Evolutionary conservation across 2,888 invertebrate genomes (phyloP).

Genomic region (Drosophila melanosoma): DNA sequence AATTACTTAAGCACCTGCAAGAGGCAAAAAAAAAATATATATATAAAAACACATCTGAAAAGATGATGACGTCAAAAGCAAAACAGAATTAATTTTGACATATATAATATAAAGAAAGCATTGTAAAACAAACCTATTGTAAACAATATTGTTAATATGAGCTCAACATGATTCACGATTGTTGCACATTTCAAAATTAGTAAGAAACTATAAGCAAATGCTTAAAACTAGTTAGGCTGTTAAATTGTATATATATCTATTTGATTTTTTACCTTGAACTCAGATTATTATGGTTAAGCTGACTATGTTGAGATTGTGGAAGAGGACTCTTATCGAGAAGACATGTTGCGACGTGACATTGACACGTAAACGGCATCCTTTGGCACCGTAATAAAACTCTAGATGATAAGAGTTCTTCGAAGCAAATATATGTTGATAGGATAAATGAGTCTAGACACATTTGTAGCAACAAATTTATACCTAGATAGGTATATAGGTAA

Average conservation of each 20-base stretch:
- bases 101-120: conserved; percentile 7
- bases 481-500: not conserved
- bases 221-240: not conserved
- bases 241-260: not conserved
- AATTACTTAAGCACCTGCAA: conserved; percentile 49
- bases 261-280: too few relatives aligned
- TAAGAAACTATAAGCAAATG: not conserved
- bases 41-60: conserved; percentile 34
- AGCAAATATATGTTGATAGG: not conserved
- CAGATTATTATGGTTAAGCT: not conserved
- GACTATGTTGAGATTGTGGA: not conserved
- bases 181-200: not conserved
- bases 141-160: conserved; percentile 1
- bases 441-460: not conserved
- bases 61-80: conserved; percentile 43
- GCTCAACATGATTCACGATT: conserved; percentile 29
- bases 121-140: not conserved
- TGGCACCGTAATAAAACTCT: not conserved
- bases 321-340: not conserved
- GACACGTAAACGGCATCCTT: not conserved
- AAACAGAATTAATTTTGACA: conserved; percentile 25
- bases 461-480: not conserved
- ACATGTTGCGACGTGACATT: not conserved
- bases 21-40: conserved; percentile 37
- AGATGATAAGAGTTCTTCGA: not conserved